phyloP scores from a whole-genome alignment of 2,888 invertebrate genomes.

The Limnephilus rhombicus region DNA sequence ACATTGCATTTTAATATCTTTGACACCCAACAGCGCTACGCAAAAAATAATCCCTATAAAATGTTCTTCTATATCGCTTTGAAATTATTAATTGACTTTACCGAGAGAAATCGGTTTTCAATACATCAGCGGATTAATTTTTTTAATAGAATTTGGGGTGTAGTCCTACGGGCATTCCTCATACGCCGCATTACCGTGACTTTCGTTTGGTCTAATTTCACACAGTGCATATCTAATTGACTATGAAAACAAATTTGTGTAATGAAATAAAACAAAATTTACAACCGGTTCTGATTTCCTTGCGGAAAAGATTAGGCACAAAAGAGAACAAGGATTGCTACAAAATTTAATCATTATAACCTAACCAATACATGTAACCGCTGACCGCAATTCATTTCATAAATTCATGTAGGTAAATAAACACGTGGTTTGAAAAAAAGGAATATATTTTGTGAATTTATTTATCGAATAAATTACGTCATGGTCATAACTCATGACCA shows the following conservation, averaged over 20 bases:
- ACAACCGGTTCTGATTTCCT: background rate
- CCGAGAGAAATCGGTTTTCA: too few relatives aligned
- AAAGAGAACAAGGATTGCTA: background rate
- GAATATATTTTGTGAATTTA: background rate
- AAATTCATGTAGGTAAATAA: too few relatives aligned
- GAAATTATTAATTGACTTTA: too few relatives aligned
- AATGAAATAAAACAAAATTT: background rate
- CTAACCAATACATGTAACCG: background rate
- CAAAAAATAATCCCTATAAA: too few relatives aligned
- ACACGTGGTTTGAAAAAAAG: background rate
- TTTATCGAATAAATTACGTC: background rate
- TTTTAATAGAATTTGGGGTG: too few relatives aligned
- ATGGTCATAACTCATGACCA: background rate
- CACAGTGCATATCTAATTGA: background rate
- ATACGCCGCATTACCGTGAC: background rate
- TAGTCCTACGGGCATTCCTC: too few relatives aligned
- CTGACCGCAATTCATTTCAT: background rate
- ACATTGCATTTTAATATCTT: too few relatives aligned
- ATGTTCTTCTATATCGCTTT: too few relatives aligned
- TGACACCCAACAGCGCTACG: too few relatives aligned
- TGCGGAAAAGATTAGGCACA: background rate
- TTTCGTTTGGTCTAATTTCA: background rate
- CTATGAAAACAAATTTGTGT: background rate
- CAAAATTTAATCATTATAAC: background rate
- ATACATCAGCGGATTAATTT: too few relatives aligned